Conservation (phyloP, 2,888 invertebrate species). For the Tinea trinotella region DNA sequence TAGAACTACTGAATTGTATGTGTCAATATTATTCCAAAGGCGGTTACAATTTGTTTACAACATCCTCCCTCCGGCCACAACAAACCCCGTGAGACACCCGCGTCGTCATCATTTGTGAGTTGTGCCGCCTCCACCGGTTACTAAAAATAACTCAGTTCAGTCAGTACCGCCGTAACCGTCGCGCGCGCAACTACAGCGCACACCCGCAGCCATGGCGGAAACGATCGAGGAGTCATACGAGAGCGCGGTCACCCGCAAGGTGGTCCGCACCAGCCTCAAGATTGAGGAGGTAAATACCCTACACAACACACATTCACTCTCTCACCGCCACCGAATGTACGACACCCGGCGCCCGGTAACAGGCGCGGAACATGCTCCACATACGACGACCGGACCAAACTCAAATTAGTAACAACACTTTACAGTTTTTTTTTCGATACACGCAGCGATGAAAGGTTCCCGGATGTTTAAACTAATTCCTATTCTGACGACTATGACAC, state of each 20-base stretch:
- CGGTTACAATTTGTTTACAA: no score
- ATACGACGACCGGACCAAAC: background rate
- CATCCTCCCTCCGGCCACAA: conserved; percentile 5
- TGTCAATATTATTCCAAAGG: no score
- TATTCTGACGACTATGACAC: background rate
- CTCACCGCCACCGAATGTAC: conserved; percentile 31
- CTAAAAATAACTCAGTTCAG: conserved; percentile 51
- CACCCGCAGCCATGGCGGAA: conserved; percentile 75
- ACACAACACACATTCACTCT: conserved; percentile 56
- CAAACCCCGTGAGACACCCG: conserved; percentile 14
- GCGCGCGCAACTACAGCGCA: conserved; percentile 63
- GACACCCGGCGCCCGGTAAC: no score
- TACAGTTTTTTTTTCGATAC: background rate
- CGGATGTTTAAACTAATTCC: conserved; percentile 6
- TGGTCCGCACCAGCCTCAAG: conserved; percentile 79
- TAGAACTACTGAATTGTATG: no score
- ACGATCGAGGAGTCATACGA: conserved; percentile 80
- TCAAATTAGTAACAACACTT: conserved; percentile 10
- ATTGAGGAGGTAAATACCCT: conserved; percentile 79
- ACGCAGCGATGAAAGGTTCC: background rate
- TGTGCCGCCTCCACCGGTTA: conserved; percentile 44
- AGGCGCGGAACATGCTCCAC: background rate
- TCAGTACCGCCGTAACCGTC: conserved; percentile 50
- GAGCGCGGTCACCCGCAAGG: conserved; percentile 79
- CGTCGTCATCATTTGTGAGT: conserved; percentile 27